Evolutionary conservation across 2,113 vertebrate species (phyloP).

Genomic region (Pangasianodon gigas): DNA sequence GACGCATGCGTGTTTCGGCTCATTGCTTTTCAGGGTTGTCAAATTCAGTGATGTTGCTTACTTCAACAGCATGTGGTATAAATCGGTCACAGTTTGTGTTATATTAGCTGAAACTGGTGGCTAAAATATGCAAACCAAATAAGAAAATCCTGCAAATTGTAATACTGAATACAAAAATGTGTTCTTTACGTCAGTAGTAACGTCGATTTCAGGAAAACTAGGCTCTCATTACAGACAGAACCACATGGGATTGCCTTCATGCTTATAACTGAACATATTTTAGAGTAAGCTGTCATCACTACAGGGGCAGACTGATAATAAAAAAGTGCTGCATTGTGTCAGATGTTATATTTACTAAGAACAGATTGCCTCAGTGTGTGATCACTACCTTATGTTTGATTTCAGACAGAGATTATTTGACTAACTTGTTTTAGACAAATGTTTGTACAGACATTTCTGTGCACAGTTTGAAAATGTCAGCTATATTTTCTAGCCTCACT

Average conservation of each 20-base stretch:
- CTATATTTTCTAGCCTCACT: neutral
- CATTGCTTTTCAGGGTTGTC: neutral
- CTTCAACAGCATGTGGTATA: neutral
- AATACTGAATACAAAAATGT: neutral
- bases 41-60: conserved; percentile 1
- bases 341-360: neutral
- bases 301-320: neutral
- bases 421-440: neutral
- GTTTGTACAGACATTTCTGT: neutral
- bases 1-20: conserved; percentile 64
- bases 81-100: conserved; percentile 9
- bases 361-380: neutral
- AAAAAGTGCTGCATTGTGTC: conserved; percentile 6
- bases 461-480: neutral
- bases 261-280: neutral
- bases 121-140: neutral
- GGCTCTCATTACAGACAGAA: neutral
- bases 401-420: neutral
- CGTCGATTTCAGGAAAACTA: neutral
- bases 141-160: neutral
- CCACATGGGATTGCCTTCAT: neutral
- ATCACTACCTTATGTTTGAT: neutral
- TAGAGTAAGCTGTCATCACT: neutral
- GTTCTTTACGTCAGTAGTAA: neutral
- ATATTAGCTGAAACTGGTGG: neutral